Base-by-base conservation (phyloP, 2,888 invertebrate species). In the Brachycybe producta region DNA sequence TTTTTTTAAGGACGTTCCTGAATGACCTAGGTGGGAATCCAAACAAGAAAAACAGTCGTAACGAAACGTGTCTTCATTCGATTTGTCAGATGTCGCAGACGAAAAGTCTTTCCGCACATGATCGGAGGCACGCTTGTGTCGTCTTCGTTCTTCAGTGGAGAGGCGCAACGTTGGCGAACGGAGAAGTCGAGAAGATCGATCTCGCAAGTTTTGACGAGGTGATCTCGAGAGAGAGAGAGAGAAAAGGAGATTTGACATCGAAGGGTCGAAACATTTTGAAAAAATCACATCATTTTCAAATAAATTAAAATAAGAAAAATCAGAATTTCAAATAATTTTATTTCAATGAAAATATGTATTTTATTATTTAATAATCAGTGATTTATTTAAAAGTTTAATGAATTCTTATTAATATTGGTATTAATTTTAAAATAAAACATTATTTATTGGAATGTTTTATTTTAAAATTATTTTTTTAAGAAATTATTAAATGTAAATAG, bases 1-100 rank as follows among this genome's bases (percentile, higher is more conserved):
- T 53, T 23, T 40, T 40, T 57, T 61, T 5, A 56, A 74, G 79
- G 59, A 75, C 77, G 53, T 79, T 80, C 62, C 66, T 80, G 24
- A 73, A 71, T 60, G 77, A 79, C 54, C 66, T 76, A 50, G 74
- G 74, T 28, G 79, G 79, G 7, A 79, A 80, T 64, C 79, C 79
- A 19, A 80, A 79, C 65, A 79, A 79, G 65, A 74, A 73, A 53
- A 80, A 80, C 63, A 72, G 69, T 17, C 65, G 69, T 40, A 77
- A 78, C 60, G 77, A 79, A 62, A 77, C 76, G 1, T 73, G 75
- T 7, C 65, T 80, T 52, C 79, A 79, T 61, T 69, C 74, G 57
- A 75, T 77, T 28, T 79, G 79, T 59, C 70, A 72, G 52, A 63
- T 73, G 55, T 60, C 63, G 24, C 59, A 57, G 36, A 55, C 59